phyloP scores from a whole-genome alignment of 1,140 invertebrate genomes.

The Trachelipus rathkii region DNA sequence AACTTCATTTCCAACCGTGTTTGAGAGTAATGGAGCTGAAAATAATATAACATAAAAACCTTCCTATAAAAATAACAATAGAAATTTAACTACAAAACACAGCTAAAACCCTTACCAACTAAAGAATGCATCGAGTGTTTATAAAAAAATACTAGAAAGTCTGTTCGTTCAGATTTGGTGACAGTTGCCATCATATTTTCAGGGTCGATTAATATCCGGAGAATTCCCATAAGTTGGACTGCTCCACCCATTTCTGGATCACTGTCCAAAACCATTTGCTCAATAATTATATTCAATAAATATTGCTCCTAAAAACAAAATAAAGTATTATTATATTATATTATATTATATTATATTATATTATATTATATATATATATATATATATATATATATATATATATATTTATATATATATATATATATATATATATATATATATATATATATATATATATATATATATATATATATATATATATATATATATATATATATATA shows the following conservation, averaged over 20 bases:
- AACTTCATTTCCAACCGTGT: conserved; percentile 81
- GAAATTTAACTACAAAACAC: neutral
- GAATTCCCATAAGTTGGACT: conserved; percentile 88
- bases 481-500: no score
- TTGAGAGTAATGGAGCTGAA: conserved; percentile 78
- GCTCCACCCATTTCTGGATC: conserved; percentile 88
- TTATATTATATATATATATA: no score
- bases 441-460: conserved; percentile 22
- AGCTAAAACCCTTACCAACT: conserved; percentile 59
- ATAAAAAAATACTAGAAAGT: conserved; percentile 98
- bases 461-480: no score
- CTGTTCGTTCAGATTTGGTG: conserved; percentile 94
- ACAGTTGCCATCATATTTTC: conserved; percentile 94
- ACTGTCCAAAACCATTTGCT: conserved; percentile 75
- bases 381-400: no score
- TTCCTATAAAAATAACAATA: neutral
- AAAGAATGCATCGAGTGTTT: conserved; percentile 94
- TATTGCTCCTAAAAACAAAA: conserved; percentile 76
- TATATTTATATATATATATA: conserved; percentile 4
- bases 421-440: conserved; percentile 23
- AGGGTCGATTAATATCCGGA: conserved; percentile 90
- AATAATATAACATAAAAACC: conserved; percentile 35
- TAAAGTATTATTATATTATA: no score
- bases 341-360: no score
- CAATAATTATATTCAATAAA: conserved; percentile 93